Conservation (phyloP, 1,140 invertebrate genomes). For the Aphaenogaster ashmeadi region DNA sequence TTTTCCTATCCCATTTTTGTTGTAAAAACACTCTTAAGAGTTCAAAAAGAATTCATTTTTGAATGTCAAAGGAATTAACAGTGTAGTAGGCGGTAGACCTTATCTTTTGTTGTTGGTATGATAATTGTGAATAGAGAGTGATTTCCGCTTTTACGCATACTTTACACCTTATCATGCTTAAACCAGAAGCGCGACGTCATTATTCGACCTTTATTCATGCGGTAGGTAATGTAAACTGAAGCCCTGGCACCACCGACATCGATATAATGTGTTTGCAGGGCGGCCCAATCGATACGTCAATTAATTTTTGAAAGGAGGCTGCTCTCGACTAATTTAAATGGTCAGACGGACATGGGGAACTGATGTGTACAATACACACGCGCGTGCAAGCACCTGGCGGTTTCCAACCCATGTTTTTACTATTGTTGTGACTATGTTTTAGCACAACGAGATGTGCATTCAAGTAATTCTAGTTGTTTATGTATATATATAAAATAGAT, state of each 20-base stretch:
- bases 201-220: slow-evolving; percentile 29
- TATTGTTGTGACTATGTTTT: slow-evolving; percentile 4
- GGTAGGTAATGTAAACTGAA: slow-evolving; percentile 20
- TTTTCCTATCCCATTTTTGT: too few relatives aligned
- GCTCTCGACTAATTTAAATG: slow-evolving; percentile 78
- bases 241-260: slow-evolving; percentile 43
- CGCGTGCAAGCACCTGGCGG: slow-evolving; percentile 26
- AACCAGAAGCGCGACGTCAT: slow-evolving; percentile 31
- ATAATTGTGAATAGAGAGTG: slow-evolving; percentile 17
- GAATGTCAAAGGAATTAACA: too few relatives aligned
- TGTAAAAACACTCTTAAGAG: too few relatives aligned
- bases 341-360: slow-evolving; percentile 51
- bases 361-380: slow-evolving; percentile 19
- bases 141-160: background rate
- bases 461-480: background rate
- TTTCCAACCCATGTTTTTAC: slow-evolving; percentile 59
- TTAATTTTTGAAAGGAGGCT: slow-evolving; percentile 83
- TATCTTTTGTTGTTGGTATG: background rate
- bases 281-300: slow-evolving; percentile 82
- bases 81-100: background rate
- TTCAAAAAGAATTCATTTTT: too few relatives aligned
- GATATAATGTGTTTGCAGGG: slow-evolving; percentile 39
- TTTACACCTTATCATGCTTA: background rate
- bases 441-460: background rate
- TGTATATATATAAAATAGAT: background rate